Base-by-base conservation (phyloP, 1,140 invertebrate species). In the Drosophila kepulauana region DNA sequence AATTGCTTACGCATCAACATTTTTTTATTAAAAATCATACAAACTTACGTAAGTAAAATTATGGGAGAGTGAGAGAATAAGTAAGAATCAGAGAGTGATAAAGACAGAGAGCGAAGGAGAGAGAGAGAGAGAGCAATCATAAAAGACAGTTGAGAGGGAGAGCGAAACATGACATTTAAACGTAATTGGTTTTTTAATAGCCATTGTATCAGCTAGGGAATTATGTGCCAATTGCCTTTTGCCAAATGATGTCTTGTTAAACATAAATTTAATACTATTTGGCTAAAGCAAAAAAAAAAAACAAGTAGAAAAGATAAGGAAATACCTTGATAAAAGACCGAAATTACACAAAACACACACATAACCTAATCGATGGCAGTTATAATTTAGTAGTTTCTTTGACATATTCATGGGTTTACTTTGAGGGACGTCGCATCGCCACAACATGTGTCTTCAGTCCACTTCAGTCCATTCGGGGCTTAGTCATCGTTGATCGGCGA, bases 181-280 rank as follows among this genome's bases (percentile, higher is more conserved):
- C 84, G 85, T 88, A 88, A 88, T 88, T 89, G 85, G 77, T 78
- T 84, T 88, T 88, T 88, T 88, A 88, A 88, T 88, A 88, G 84
- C 64, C 74, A 88, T 88, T 78, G 62, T 88, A 87, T 89, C 84
- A 88, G 77, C 56, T 25, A 33, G 25, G 62, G 81, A 81, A 88
- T 88, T 89, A 88, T 88, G 84, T 84, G 80, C 73, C 85, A 78
- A 89, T 78, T 87, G 82, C 78, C 63, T 68, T 82, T 78, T 65
- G 78, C 69, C 73, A 62, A 76, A 57, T 86, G 75, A 82, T 87
- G 72, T 79, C 84, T 88, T 86, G 82, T 86, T 77, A 69, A 87
- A 87, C 82, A 87, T 88, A 88, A 80, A 84, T 80, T 82, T 77
- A 80, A 80, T 80, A 73, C 48, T 54, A 11, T 72, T 65, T 71